A percentile compares a stretch with the other conserved stretches of the same genome.
Conservation (phyloP, 2,888 invertebrate species). For the Hemaris fuciformis region DNA sequence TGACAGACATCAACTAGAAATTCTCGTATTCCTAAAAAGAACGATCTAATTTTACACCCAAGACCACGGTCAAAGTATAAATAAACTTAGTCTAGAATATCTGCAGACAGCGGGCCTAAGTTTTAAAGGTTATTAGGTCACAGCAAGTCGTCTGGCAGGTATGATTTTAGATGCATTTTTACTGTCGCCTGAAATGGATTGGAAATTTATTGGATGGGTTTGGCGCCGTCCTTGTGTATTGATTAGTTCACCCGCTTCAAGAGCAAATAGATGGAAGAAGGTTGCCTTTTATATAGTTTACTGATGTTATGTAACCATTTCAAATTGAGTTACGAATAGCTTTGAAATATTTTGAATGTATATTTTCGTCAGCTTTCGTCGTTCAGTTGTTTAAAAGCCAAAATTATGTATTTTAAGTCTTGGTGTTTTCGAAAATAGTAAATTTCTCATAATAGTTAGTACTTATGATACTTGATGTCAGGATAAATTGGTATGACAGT, state of each 20-base stretch:
- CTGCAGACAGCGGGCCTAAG: slow-evolving; percentile 18
- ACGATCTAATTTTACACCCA: neutral
- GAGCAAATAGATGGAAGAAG: neutral
- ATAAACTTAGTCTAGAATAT: neutral
- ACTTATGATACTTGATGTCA: no score
- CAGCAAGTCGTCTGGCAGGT: slow-evolving; percentile 18
- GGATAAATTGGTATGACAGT: no score
- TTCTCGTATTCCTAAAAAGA: neutral
- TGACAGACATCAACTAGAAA: neutral
- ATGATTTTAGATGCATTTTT: slow-evolving; percentile 22
- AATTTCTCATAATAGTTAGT: no score
- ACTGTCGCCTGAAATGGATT: slow-evolving; percentile 19
- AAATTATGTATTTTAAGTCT: no score
- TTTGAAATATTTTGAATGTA: neutral
- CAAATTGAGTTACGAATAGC: neutral
- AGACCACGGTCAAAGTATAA: neutral
- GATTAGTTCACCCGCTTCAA: neutral
- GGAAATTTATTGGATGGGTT: slow-evolving; percentile 8
- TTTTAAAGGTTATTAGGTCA: slow-evolving; percentile 52
- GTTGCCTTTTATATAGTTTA: neutral
- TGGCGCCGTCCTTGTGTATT: slow-evolving; percentile 20
- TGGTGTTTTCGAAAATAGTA: no score
- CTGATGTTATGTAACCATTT: neutral
- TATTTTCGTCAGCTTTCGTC: no score
- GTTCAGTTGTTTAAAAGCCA: no score